Conservation (phyloP, 2,888 invertebrate species). For the Drosophila atripex region DNA sequence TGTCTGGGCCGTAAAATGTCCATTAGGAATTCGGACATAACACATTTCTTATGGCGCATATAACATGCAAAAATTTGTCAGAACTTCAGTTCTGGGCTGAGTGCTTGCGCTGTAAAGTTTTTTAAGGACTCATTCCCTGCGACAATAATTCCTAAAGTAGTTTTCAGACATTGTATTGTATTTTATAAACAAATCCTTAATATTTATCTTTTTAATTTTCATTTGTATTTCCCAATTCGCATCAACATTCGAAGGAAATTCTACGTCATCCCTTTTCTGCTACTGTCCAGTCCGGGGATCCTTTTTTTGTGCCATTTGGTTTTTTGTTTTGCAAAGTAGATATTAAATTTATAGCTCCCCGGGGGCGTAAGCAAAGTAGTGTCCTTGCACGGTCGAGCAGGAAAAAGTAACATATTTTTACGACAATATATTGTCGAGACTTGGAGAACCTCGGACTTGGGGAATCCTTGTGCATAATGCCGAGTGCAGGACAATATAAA, state of each 20-base stretch:
- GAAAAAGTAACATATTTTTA: slow-evolving; percentile 74
- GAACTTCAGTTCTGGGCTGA: slow-evolving; percentile 24
- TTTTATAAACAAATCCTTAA: background rate
- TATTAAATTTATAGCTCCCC: slow-evolving; percentile 84
- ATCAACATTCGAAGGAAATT: background rate
- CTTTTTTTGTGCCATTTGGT: slow-evolving; percentile 57
- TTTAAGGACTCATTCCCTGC: slow-evolving; percentile 49
- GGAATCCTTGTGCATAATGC: slow-evolving; percentile 73
- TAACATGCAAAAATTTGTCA: slow-evolving; percentile 76
- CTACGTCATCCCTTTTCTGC: slow-evolving; percentile 8
- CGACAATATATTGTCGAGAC: slow-evolving; percentile 66
- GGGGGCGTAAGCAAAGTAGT: slow-evolving; percentile 79
- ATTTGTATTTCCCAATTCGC: background rate
- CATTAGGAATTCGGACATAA: slow-evolving; percentile 78
- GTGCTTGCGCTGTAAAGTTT: slow-evolving; percentile 61
- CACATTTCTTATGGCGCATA: slow-evolving; percentile 49
- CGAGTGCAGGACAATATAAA: slow-evolving; percentile 68
- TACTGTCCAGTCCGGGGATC: slow-evolving; percentile 11
- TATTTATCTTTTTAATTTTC: background rate
- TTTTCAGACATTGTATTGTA: slow-evolving; percentile 2
- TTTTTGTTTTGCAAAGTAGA: slow-evolving; percentile 81
- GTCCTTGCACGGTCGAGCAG: slow-evolving; percentile 43
- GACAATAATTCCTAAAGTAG: slow-evolving; percentile 17
- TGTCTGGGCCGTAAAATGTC: slow-evolving; percentile 79
- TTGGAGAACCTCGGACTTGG: slow-evolving; percentile 43